These are phyloP conservation scores for Oscheius onirici DNA, from an alignment of 2,888 invertebrate species.

Conservation along the genomic window DNA sequence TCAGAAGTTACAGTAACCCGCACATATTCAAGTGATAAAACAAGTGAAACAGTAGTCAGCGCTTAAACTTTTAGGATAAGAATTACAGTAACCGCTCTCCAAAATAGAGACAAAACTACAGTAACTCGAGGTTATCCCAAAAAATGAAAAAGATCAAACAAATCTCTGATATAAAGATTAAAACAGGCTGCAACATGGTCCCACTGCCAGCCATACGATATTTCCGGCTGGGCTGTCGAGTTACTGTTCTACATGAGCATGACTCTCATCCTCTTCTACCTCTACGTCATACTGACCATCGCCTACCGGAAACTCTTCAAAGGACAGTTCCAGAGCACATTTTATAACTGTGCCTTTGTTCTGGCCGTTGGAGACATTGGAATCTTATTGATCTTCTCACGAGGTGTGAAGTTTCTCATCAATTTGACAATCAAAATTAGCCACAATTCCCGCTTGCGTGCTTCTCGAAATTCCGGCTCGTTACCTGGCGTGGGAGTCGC, in stretches of 20 bases:
- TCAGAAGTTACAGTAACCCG: too few species aligned
- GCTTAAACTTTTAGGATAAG: too few species aligned
- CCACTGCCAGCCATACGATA: not conserved
- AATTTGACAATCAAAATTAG: not conserved
- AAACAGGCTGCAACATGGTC: constrained; percentile 6
- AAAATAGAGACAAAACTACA: too few species aligned
- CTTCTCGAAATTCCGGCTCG: constrained; percentile 2
- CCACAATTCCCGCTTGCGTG: constrained; percentile 14
- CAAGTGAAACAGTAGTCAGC: too few species aligned
- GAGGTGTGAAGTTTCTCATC: not conserved
- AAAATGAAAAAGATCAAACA: too few species aligned
- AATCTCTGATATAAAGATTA: too few species aligned
- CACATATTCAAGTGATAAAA: too few species aligned
- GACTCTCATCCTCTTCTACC: constrained; percentile 10
- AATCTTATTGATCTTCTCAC: not conserved
- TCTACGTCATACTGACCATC: constrained; percentile 10
- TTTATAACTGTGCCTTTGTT: constrained; percentile 15
- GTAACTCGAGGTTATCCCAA: too few species aligned
- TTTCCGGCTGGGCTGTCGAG: constrained; percentile 6
- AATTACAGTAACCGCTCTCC: too few species aligned
- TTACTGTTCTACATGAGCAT: constrained; percentile 15
- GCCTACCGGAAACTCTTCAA: not conserved
- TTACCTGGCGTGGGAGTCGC: constrained; percentile 14
- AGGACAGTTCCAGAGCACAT: not conserved
- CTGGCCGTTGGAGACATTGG: constrained; percentile 12